Base-by-base conservation (phyloP, 2,113 vertebrate species). In the Xiphophorus maculatus region DNA sequence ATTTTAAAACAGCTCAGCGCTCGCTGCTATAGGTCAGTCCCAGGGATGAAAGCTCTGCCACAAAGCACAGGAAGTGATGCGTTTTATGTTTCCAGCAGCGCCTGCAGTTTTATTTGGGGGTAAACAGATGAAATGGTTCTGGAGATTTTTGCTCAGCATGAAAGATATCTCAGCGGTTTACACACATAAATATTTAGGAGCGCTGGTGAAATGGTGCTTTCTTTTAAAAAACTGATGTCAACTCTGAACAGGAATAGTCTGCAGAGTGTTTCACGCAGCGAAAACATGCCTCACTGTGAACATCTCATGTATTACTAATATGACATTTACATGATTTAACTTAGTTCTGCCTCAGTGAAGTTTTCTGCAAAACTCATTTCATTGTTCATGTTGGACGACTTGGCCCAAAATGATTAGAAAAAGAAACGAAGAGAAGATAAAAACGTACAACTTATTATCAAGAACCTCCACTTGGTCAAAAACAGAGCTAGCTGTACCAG, bases 1-100 rank as follows among this genome's bases (percentile, higher is more conserved):
- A 65, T 81, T 88, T 83, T 81, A 83, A 85, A 78, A 28, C 27
- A 58, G 1, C 66, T 72, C 69, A 8, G 0, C 1, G 60, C 68
- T 69, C 28, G n/a, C 25, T 69, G 63, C 42, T 54, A 54, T 54
- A 68, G 76, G 82, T 82, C 76, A 65, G 51, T 60, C 58, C 32
- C 15, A 15, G 28, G 63, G 40, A 72, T 66, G 29, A 9, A 51
- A 30, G 73, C 61, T 70, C 62, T 28, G 51, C 27, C 6, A 25
- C 25, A 37, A 73, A 69, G 37, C 19, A 30, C 67, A 69, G 76
- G 73, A 77, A 63, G 75, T 44, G 69, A 51, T 80, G 74, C 30
- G 1, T 73, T 83, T 73, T 67, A 72, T 73, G 61, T 63, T 73
- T 66, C 32, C 29, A 73, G 69, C 60, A 17, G 68, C 51, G 71